These are phyloP conservation scores for Chalcosyrphus nemorum DNA, from an alignment of 2,888 invertebrate genomes.

Conservation along the genomic window DNA sequence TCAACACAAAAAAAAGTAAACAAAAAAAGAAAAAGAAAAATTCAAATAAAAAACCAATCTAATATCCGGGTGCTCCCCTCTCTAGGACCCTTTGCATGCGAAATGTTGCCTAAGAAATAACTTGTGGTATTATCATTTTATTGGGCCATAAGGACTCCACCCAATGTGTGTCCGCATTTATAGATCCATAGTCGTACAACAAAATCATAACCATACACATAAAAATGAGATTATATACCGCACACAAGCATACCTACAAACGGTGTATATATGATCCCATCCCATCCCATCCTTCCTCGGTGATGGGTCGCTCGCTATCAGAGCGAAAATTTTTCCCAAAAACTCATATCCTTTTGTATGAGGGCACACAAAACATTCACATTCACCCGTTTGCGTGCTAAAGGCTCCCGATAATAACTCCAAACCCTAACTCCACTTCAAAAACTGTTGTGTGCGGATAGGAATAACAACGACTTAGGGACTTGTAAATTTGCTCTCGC, in stretches of 20 bases:
- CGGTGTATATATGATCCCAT: constrained; percentile 46
- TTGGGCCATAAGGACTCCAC: constrained; percentile 70
- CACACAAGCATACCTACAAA: constrained; percentile 32
- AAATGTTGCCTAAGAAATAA: constrained; percentile 58
- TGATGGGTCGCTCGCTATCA: constrained; percentile 22
- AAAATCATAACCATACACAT: constrained; percentile 65
- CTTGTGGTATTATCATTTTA: constrained; percentile 72
- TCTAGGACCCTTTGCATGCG: constrained; percentile 41
- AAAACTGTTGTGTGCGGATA: constrained; percentile 60
- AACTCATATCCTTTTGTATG: constrained; percentile 63
- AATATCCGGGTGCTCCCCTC: constrained; percentile 32
- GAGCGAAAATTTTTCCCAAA: constrained; percentile 34
- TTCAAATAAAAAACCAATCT: constrained; percentile 62
- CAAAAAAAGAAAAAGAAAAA: not conserved
- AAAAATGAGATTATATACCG: constrained; percentile 58
- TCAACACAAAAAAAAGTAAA: constrained; percentile 7
- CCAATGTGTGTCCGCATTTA: constrained; percentile 69
- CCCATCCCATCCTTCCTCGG: constrained; percentile 43
- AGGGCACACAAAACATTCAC: constrained; percentile 38
- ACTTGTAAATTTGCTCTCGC: constrained; percentile 62
- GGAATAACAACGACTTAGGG: constrained; percentile 70
- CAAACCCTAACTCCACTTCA: constrained; percentile 60
- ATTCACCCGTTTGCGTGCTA: constrained; percentile 51
- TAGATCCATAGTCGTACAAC: constrained; percentile 65
- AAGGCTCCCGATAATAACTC: constrained; percentile 59